phyloP scores from a whole-genome alignment of 2,888 invertebrate species.

The Serripes groenlandicus region DNA sequence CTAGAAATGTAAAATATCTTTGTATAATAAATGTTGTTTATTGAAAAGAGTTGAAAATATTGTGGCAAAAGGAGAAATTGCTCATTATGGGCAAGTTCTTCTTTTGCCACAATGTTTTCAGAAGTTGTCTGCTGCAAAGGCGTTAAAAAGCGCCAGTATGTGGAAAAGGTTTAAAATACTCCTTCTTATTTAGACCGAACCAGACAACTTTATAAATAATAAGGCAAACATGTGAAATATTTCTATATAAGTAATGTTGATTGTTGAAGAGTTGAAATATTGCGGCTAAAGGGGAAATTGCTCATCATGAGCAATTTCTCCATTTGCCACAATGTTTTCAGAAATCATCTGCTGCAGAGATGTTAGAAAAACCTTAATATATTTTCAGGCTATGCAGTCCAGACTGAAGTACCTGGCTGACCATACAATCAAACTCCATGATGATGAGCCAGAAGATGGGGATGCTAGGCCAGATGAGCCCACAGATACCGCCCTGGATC shows the following conservation, averaged over 20 bases:
- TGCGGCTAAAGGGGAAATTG: not conserved
- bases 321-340: not conserved
- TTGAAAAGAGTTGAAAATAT: not conserved
- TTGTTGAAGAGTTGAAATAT: not conserved
- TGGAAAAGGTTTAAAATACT: not conserved
- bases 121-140: not conserved
- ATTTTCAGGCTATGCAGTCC: conserved; percentile 82
- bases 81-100: not conserved
- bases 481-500: conserved; percentile 57
- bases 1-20: too few species aligned
- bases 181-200: too few species aligned
- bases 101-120: not conserved
- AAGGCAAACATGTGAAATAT: too few species aligned
- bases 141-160: not conserved
- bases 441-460: conserved; percentile 67
- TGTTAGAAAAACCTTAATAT: too few species aligned
- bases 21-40: too few species aligned
- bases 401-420: conserved; percentile 84
- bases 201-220: too few species aligned
- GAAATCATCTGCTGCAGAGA: not conserved
- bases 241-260: too few species aligned
- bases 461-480: conserved; percentile 65
- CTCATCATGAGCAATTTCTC: not conserved
- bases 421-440: conserved; percentile 81
- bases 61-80: not conserved